Conservation (phyloP, 1,140 invertebrate species). For the Cheumatopsyche charites region DNA sequence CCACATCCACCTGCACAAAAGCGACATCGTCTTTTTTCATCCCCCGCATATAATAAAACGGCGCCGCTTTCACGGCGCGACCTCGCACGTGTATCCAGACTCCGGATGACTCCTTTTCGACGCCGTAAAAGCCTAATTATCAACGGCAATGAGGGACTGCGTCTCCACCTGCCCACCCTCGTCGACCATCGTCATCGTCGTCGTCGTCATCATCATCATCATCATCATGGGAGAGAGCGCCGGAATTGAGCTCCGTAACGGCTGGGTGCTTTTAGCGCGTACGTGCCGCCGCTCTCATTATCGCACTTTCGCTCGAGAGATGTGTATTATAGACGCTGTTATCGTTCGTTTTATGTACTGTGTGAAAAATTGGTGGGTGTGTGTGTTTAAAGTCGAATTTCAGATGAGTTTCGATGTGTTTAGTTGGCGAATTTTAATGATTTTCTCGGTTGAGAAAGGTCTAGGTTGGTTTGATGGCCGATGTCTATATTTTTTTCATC, state of each 20-base stretch:
- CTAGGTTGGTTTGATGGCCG: not conserved
- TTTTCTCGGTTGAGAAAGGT: not conserved
- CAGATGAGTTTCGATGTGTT: not conserved
- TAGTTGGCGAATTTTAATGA: not conserved
- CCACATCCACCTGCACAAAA: constrained; percentile 12
- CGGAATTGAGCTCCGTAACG: not conserved
- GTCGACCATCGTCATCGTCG: not conserved
- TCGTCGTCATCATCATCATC: not conserved
- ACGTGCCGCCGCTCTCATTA: not conserved
- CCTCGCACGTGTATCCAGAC: not conserved
- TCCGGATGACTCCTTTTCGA: constrained; percentile 14
- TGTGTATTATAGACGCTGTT: not conserved
- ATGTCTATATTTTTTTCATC: not conserved
- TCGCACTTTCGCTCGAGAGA: not conserved
- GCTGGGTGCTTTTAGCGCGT: constrained; percentile 10
- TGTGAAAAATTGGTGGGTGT: not conserved
- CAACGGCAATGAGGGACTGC: not conserved
- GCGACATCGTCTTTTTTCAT: constrained; percentile 34
- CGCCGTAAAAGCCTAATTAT: constrained; percentile 35
- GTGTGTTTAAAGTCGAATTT: no score
- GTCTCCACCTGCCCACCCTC: not conserved
- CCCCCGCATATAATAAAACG: constrained; percentile 25
- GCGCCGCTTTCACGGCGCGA: constrained; percentile 21
- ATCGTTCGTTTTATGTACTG: not conserved
- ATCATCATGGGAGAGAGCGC: no score